These are phyloP conservation scores for Pipistrellus kuhlii DNA, from an alignment of 2,797 vertebrate species.

Conservation along the genomic window DNA sequence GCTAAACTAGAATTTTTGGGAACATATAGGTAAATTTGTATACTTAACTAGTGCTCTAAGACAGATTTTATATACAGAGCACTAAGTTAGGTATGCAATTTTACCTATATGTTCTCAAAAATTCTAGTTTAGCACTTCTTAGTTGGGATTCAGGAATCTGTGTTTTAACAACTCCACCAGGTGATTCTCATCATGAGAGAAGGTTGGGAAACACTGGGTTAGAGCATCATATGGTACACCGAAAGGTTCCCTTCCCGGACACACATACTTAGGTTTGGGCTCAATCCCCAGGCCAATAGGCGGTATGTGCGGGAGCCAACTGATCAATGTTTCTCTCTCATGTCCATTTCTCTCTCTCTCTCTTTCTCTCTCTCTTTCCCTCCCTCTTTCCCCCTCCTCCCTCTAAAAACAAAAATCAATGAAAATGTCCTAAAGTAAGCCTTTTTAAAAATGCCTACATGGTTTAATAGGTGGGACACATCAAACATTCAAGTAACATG, in stretches of 20 bases:
- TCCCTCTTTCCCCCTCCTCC: not conserved
- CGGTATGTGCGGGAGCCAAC: not conserved
- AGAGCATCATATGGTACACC: not conserved
- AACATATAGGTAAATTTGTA: too few relatives aligned
- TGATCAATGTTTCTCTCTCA: not conserved
- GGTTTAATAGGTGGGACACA: not conserved
- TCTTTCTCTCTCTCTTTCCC: not conserved
- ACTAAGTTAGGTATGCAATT: too few relatives aligned
- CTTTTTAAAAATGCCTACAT: not conserved
- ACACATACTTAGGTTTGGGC: not conserved
- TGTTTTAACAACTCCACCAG: too few relatives aligned
- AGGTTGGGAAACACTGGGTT: too few relatives aligned
- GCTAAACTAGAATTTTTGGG: too few relatives aligned
- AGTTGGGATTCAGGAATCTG: too few relatives aligned
- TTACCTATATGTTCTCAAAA: too few relatives aligned
- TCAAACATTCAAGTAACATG: not conserved
- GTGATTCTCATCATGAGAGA: too few relatives aligned
- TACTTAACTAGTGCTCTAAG: too few relatives aligned
- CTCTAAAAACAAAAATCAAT: not conserved
- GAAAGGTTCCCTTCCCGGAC: not conserved
- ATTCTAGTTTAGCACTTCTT: too few relatives aligned
- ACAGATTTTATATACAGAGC: too few relatives aligned
- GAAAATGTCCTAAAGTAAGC: not conserved
- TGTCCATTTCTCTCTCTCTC: too few relatives aligned
- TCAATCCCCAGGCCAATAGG: not conserved